phyloP scores from a whole-genome alignment of 2,797 vertebrate species.

The Artibeus lituratus region DNA sequence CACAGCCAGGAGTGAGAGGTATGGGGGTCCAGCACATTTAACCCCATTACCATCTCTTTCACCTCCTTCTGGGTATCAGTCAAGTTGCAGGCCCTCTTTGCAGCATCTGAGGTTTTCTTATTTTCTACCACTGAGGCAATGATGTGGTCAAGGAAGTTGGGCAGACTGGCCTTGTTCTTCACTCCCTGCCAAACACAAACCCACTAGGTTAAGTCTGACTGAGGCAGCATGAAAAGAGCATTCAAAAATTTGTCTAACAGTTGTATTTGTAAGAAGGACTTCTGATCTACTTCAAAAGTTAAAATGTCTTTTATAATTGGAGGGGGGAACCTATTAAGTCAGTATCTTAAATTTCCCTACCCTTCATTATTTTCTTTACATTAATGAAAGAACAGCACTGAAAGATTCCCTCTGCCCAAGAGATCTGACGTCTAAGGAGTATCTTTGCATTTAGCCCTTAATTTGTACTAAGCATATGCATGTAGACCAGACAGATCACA shows the following conservation, averaged over 20 bases:
- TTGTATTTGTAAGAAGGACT: not conserved
- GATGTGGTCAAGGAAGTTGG: conserved; percentile 98
- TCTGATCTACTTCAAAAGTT: conserved; percentile 25
- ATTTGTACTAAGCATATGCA: not conserved
- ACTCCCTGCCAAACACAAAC: conserved; percentile 86
- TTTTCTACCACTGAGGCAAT: conserved; percentile 99
- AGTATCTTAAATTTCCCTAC: not conserved
- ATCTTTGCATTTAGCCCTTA: not conserved
- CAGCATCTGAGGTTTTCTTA: conserved; percentile 94
- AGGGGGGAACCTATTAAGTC: not conserved
- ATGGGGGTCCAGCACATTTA: conserved; percentile 97
- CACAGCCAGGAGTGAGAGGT: conserved; percentile 99
- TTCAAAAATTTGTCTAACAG: not conserved
- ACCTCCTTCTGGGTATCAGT: conserved; percentile 85
- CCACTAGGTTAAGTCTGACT: conserved; percentile 46
- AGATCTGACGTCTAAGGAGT: conserved; percentile 20
- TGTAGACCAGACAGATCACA: not conserved
- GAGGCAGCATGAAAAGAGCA: not conserved
- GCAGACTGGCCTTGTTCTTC: conserved; percentile 95
- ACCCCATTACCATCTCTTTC: conserved; percentile 93
- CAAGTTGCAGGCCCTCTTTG: conserved; percentile 87
- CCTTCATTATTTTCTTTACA: conserved; percentile 20
- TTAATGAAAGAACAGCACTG: conserved; percentile 1
- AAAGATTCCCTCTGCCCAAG: not conserved
- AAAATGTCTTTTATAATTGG: not conserved